A percentile compares a stretch with the other conserved stretches of the same genome.
Conservation (phyloP, 1,140 invertebrate species). For the Battus philenor region DNA sequence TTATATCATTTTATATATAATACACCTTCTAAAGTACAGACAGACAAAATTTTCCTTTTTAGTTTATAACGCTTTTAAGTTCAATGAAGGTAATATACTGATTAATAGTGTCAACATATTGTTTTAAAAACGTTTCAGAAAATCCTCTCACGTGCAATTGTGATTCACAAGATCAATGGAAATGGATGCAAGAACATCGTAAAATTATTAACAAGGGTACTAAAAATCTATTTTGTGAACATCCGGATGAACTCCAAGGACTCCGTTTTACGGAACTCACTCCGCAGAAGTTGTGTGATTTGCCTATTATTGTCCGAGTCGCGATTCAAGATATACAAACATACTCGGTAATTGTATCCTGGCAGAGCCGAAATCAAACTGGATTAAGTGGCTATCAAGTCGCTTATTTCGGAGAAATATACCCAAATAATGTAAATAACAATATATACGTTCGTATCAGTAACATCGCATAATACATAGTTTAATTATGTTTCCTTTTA, state of each 20-base stretch:
- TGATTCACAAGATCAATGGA: constrained; percentile 90
- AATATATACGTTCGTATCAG: too few relatives aligned
- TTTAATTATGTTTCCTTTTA: constrained; percentile 20
- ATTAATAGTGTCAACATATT: too few relatives aligned
- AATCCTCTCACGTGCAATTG: constrained; percentile 90
- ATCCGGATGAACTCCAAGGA: constrained; percentile 85
- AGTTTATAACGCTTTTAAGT: too few relatives aligned
- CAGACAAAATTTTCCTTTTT: too few relatives aligned
- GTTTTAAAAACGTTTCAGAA: constrained; percentile 76
- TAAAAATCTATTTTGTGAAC: constrained; percentile 83
- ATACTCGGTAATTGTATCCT: constrained; percentile 90
- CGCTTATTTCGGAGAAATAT: constrained; percentile 86
- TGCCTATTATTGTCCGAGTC: constrained; percentile 86
- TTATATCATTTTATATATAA: too few relatives aligned
- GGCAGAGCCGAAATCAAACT: constrained; percentile 92
- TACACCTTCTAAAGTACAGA: too few relatives aligned
- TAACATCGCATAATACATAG: too few relatives aligned
- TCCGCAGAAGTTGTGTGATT: constrained; percentile 87
- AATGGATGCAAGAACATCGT: constrained; percentile 91
- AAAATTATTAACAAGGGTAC: constrained; percentile 78
- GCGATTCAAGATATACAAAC: constrained; percentile 92
- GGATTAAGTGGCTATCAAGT: constrained; percentile 91
- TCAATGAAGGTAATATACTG: too few relatives aligned
- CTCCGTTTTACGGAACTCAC: constrained; percentile 85
- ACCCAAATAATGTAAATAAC: constrained; percentile 55